A percentile compares a stretch with the other conserved stretches of the same genome.
phyloP scores from a whole-genome alignment of 1,140 invertebrate genomes.

The Psilanteris sp. region DNA sequence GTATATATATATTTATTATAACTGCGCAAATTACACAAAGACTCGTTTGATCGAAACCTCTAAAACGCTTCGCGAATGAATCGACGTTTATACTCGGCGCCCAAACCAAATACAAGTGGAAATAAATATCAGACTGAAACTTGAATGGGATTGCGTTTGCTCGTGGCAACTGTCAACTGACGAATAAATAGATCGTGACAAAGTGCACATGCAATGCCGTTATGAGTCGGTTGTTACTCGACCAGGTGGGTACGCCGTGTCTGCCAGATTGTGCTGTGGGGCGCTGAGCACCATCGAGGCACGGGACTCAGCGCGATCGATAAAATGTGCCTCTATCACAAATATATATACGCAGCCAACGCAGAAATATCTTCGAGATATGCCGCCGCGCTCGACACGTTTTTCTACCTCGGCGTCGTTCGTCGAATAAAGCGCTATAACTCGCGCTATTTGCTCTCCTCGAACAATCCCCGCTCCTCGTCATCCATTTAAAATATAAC shows the following conservation, averaged over 20 bases:
- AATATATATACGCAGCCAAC: constrained; percentile 17
- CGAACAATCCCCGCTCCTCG: no score
- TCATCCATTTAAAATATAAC: no score
- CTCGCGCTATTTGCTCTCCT: no score
- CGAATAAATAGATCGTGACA: constrained; percentile 47
- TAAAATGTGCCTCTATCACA: constrained; percentile 40
- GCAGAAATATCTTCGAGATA: constrained; percentile 11
- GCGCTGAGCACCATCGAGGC: constrained; percentile 41
- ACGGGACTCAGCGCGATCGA: constrained; percentile 37
- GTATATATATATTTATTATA: no score
- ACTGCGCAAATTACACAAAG: no score
- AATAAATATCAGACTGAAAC: no score
- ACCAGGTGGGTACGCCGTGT: constrained; percentile 33
- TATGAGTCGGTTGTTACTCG: constrained; percentile 33
- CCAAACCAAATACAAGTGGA: no score
- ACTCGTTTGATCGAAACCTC: no score
- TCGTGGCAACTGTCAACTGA: constrained; percentile 18
- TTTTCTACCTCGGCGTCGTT: no score
- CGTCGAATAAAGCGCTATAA: no score
- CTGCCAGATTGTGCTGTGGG: constrained; percentile 30
- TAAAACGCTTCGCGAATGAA: no score
- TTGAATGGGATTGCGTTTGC: constrained; percentile 7
- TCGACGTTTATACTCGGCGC: no score
- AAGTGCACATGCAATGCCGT: constrained; percentile 42
- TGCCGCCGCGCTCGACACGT: constrained; percentile 12